These are phyloP conservation scores for Dasyurus viverrinus DNA, from an alignment of 2,113 vertebrate genomes.

Conservation along the genomic window DNA sequence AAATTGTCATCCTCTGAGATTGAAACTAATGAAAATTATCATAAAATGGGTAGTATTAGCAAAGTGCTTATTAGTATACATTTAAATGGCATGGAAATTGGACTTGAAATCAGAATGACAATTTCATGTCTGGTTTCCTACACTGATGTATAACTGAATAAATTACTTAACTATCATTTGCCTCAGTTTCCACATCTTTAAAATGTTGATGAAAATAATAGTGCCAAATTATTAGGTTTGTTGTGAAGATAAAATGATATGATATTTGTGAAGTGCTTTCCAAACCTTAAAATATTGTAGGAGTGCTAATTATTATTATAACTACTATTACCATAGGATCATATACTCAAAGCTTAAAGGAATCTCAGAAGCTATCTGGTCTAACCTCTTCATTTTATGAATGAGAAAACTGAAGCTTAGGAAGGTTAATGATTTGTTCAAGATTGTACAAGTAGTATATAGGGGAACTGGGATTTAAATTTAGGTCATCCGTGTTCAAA, in stretches of 20 bases:
- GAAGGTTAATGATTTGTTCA: not conserved
- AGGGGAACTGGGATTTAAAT: not conserved
- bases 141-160: not conserved
- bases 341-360: not conserved
- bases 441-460: not conserved
- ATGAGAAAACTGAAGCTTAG: not conserved
- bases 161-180: not conserved
- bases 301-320: not conserved
- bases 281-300: not conserved
- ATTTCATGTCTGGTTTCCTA: not conserved
- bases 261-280: not conserved
- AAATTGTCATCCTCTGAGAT: not conserved
- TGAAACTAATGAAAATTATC: not conserved
- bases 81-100: not conserved
- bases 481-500: not conserved
- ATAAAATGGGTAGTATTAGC: not conserved
- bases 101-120: not conserved
- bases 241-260: not conserved
- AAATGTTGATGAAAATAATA: not conserved
- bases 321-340: not conserved
- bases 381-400: not conserved
- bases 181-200: not conserved
- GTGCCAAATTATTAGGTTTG: not conserved
- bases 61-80: not conserved
- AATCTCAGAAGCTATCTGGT: not conserved